Base-by-base conservation (phyloP, 2,888 invertebrate genomes). In the Mermis nigrescens region DNA sequence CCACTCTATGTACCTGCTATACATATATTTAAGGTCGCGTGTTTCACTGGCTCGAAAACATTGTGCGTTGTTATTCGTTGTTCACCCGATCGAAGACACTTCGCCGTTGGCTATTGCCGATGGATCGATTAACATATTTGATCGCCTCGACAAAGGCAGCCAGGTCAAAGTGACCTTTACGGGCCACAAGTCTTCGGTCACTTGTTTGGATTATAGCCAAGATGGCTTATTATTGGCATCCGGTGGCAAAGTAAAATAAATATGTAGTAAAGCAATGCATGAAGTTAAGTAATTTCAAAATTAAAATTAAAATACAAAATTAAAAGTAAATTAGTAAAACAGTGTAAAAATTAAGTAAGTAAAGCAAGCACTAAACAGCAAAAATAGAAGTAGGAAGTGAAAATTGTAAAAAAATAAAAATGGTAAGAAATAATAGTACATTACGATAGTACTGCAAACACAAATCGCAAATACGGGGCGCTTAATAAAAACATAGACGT, bases 71-170 rank as follows among this genome's bases (percentile, higher is more conserved):
- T 81, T 83, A 57, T 80, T 82, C 54, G 54, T 19, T 12, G 4
- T 7, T 1, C 85, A 84, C 64, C 84, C 0, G 82, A 83, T 70
- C 82, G 82, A 59, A 77, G 82, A 56, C 82, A 84, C 64, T 76
- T 95, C 66, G 91, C 94, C 19, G 86, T 86, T 26, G 95, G 95
- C 1, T 94, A 91, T n/a, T 75, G 79, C 81, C 0, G 88, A 94
- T 77, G 98, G 94, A 1, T 81, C 82, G 48, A 80, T 94, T 0
- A 83, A 84, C 73, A 80, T 88, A 7, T 92, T 83, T 74, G 83
- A 88, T 72, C 74, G 65, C 32, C 67, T 68, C 4, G 51, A 51
- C 31, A 19, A 51, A 3, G 31, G 46, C 55, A 57, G 55, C 60
- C 84, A 86, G 65, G 76, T 82, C 60, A 77, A 81, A 2, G 69